Evolutionary conservation across 1,140 invertebrate genomes (phyloP), one percentile per base, ranked within the genome.

Genomic region (Atta colombica): DNA sequence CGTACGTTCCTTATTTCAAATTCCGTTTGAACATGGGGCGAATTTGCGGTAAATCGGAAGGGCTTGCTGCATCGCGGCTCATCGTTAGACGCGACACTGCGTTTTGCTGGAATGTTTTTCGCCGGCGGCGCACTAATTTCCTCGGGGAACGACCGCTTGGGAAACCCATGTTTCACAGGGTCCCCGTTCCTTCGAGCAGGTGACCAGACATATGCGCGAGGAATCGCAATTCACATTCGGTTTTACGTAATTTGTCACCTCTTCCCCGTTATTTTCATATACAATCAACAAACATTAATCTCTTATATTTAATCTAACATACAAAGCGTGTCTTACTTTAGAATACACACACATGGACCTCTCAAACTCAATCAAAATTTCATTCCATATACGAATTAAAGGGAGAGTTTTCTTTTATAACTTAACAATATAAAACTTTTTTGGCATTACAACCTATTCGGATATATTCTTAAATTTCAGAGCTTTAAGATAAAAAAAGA

Each of bases 21-120:
- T 69, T 75, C 68, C 39, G 68, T 60, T 74, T 60, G 80, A 49
- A 82, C 80, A 74, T 68, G 28, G 18, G 14, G 16, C 68, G 55
- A 84, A 84, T 84, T 84, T 61, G 80, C 80, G 55, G 45, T 75
- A 75, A 84, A 84, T 84, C 80, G 65, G 80, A 61, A 28, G 55
- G 35, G 35, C 25, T 16, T 39, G 35, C 49, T 55, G 63, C 77
- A 31, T 28, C 39, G 63, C 55, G 18, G 25, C 68, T 74, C 80
- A 61, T 74, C 80, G 80, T 82, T 82, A 82, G 80, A 82, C 68
- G 69, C 69, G 80, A 84, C 80, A 75, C 16, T 72, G 69, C 55
- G 69, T 84, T 82, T 84, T 75, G 80, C 28, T 12, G 25, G 39
- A 74, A 74, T 84, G 80, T 84, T 84, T 84, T 84, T 84, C 80